Conservation (phyloP, 2,113 vertebrate genomes). For the Mobula birostris region DNA sequence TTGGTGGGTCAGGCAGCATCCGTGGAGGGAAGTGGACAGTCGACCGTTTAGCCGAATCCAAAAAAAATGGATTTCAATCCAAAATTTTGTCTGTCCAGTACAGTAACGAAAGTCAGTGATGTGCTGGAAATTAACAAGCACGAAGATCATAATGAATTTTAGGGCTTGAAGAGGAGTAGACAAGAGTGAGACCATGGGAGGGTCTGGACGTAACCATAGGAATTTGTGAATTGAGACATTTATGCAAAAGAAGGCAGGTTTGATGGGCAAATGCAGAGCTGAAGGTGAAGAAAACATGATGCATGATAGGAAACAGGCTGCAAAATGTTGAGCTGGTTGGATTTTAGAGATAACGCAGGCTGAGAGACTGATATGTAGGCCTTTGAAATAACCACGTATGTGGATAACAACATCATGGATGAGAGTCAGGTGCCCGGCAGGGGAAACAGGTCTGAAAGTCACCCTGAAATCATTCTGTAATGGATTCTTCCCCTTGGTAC, state of each 20-base stretch:
- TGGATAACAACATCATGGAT: too few species aligned
- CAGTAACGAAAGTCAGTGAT: not conserved
- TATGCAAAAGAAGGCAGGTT: not conserved
- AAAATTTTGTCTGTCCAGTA: too few species aligned
- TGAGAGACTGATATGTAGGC: too few species aligned
- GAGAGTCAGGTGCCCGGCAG: too few species aligned
- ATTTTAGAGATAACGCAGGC: not conserved
- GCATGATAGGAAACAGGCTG: not conserved
- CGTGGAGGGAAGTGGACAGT: too few species aligned
- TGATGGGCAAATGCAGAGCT: not conserved
- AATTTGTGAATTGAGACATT: not conserved
- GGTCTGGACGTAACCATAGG: not conserved
- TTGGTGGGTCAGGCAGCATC: too few species aligned
- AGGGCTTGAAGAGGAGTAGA: not conserved
- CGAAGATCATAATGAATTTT: not conserved
- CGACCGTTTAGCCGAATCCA: too few species aligned
- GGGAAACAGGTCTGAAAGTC: not conserved
- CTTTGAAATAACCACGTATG: too few species aligned
- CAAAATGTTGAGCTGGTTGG: not conserved
- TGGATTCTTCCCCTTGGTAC: not conserved
- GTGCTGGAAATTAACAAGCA: not conserved
- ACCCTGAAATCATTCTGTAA: not conserved
- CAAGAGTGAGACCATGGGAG: not conserved
- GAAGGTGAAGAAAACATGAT: not conserved
- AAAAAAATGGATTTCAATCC: too few species aligned